Conservation (phyloP, 2,888 invertebrate species). For the Lasius fuliginosus region DNA sequence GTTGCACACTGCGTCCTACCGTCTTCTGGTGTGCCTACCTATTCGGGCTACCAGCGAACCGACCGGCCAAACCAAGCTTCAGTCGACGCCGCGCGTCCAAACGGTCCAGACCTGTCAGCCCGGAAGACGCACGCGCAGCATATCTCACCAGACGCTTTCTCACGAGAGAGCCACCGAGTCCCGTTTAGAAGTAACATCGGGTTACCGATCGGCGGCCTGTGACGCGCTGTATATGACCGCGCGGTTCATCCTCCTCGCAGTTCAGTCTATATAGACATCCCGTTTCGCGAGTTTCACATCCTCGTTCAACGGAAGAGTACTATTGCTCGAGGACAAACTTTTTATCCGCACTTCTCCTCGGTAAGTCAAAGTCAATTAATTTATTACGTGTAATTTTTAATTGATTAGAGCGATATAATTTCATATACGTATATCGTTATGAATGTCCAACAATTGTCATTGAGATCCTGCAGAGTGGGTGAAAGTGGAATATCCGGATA, state of each 20-base stretch:
- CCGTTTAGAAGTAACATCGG: slow-evolving; percentile 3
- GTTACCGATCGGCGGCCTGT: slow-evolving; percentile 21
- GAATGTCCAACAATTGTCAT: not conserved
- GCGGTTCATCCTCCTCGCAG: not conserved
- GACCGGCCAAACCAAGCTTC: slow-evolving; percentile 83
- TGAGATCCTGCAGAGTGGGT: not conserved
- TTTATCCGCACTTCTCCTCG: slow-evolving; percentile 10
- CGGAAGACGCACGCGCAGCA: slow-evolving; percentile 73
- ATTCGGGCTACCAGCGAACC: slow-evolving; percentile 84
- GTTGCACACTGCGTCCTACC: slow-evolving; percentile 84
- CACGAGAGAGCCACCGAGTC: slow-evolving; percentile 25
- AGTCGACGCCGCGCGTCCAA: slow-evolving; percentile 86
- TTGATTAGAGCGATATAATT: not conserved
- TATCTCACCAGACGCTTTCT: slow-evolving; percentile 63
- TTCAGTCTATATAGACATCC: not conserved
- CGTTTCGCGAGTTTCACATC: too few species aligned
- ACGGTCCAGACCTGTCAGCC: slow-evolving; percentile 85
- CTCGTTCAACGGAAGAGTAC: not conserved
- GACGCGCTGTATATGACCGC: slow-evolving; percentile 4
- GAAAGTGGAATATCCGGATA: not conserved
- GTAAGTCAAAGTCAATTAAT: slow-evolving; percentile 28
- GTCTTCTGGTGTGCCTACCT: slow-evolving; percentile 85
- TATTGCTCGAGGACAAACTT: slow-evolving; percentile 15
- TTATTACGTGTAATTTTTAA: not conserved
- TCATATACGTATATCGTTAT: not conserved